Percentiles rank a stretch among this genome's conserved stretches.
Evolutionary conservation across 2,113 vertebrate species (phyloP).

Genomic region (Acanthochromis polyacanthus): DNA sequence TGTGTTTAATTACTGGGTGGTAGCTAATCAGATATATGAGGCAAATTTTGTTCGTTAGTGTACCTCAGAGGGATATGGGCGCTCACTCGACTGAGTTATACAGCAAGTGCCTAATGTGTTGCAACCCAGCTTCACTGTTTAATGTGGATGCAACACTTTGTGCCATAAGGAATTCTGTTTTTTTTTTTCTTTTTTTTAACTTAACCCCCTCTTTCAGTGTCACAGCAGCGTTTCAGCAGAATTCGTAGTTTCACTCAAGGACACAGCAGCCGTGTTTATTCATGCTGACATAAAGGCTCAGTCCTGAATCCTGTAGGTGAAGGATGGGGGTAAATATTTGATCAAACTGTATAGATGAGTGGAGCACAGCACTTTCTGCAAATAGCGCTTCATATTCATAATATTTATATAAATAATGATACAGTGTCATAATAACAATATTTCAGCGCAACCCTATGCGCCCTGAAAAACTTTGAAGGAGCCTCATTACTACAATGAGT

Average conservation of each 20-base stretch:
- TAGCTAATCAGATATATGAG: conserved; percentile 58
- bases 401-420: background rate
- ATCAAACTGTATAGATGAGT: background rate
- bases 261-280: conserved; percentile 27
- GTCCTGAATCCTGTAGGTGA: conserved; percentile 10
- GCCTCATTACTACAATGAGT: conserved; percentile 13
- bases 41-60: conserved; percentile 31
- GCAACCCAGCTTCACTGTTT: conserved; percentile 11
- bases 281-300: conserved; percentile 15
- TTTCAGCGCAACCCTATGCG: background rate
- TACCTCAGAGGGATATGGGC: conserved; percentile 40
- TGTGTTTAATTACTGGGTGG: conserved; percentile 58
- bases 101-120: background rate
- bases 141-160: conserved; percentile 2
- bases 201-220: background rate
- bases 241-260: conserved; percentile 37
- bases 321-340: conserved; percentile 10
- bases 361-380: no score
- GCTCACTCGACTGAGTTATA: conserved; percentile 22
- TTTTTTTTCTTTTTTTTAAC: background rate
- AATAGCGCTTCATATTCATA: background rate
- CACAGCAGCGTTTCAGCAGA: background rate
- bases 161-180: no score
- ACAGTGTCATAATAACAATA: background rate
- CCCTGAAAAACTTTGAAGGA: background rate